Percentiles rank a stretch among this genome's conserved stretches.
These are phyloP conservation scores for Dicentrarchus labrax DNA, from an alignment of 2,113 vertebrate genomes.

Conservation along the genomic window DNA sequence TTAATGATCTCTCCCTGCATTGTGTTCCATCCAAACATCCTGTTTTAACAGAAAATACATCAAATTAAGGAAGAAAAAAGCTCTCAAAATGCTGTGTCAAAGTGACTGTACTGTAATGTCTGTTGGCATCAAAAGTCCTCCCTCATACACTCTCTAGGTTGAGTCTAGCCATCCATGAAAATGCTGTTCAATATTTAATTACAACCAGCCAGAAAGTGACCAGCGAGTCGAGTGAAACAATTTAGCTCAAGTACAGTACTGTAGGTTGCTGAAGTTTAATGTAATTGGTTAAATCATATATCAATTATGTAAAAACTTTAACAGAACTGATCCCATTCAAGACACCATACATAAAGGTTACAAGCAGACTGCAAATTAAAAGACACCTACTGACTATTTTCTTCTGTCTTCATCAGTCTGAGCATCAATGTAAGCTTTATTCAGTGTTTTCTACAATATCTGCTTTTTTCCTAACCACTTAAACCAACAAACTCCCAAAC, in stretches of 20 bases:
- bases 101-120: conserved; percentile 17
- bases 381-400: neutral
- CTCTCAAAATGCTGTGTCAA: conserved; percentile 21
- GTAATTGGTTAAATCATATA: conserved; percentile 37
- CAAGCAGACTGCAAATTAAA: conserved; percentile 12
- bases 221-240: conserved; percentile 41
- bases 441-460: neutral
- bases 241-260: conserved; percentile 39
- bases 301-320: conserved; percentile 8
- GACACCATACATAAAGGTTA: neutral
- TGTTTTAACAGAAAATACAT: conserved; percentile 6
- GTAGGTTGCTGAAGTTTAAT: conserved; percentile 28
- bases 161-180: conserved; percentile 58
- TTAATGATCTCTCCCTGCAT: conserved; percentile 7
- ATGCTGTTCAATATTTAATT: conserved; percentile 73
- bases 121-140: conserved; percentile 9
- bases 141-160: conserved; percentile 24
- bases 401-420: neutral
- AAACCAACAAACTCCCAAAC: neutral
- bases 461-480: neutral
- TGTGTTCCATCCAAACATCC: conserved; percentile 5
- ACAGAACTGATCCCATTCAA: neutral
- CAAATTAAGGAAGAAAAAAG: conserved; percentile 3
- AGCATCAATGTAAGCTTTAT: neutral
- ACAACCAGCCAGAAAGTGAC: conserved; percentile 54